These are phyloP conservation scores for Brenthis ino DNA, from an alignment of 2,888 invertebrate genomes.

Conservation along the genomic window DNA sequence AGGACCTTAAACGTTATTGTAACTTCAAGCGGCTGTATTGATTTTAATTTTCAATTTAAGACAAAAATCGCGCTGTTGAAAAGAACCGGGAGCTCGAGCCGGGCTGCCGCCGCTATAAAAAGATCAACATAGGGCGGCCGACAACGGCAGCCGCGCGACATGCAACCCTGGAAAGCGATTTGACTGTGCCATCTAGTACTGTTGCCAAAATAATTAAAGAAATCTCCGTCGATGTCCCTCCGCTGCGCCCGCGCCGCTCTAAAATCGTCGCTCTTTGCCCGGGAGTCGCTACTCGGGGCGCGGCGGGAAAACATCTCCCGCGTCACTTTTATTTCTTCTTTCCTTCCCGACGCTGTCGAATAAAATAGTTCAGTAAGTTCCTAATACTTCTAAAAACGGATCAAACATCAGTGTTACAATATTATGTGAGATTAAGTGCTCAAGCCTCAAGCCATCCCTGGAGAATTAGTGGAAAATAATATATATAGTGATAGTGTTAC, in stretches of 20 bases:
- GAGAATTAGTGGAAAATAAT: slow-evolving; percentile 59
- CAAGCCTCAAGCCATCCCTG: slow-evolving; percentile 50
- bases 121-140: slow-evolving; percentile 78
- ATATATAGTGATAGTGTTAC: slow-evolving; percentile 76
- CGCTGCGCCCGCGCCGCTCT: slow-evolving; percentile 84
- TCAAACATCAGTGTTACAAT: slow-evolving; percentile 60
- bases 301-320: slow-evolving; percentile 83
- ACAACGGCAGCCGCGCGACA: slow-evolving; percentile 75
- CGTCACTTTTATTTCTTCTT: slow-evolving; percentile 82
- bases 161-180: slow-evolving; percentile 82
- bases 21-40: neutral
- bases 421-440: slow-evolving; percentile 65
- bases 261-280: slow-evolving; percentile 83
- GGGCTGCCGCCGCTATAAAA: slow-evolving; percentile 81
- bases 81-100: slow-evolving; percentile 72
- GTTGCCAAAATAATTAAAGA: slow-evolving; percentile 91
- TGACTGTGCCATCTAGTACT: slow-evolving; percentile 82
- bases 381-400: slow-evolving; percentile 55
- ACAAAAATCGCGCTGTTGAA: slow-evolving; percentile 53
- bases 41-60: slow-evolving; percentile 27
- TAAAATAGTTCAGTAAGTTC: slow-evolving; percentile 78
- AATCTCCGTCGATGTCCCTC: slow-evolving; percentile 85
- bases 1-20: neutral
- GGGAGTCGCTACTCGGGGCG: slow-evolving; percentile 82
- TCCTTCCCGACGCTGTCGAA: slow-evolving; percentile 82